Conservation (phyloP, 2,113 vertebrate species). For the Cathartes aura region DNA sequence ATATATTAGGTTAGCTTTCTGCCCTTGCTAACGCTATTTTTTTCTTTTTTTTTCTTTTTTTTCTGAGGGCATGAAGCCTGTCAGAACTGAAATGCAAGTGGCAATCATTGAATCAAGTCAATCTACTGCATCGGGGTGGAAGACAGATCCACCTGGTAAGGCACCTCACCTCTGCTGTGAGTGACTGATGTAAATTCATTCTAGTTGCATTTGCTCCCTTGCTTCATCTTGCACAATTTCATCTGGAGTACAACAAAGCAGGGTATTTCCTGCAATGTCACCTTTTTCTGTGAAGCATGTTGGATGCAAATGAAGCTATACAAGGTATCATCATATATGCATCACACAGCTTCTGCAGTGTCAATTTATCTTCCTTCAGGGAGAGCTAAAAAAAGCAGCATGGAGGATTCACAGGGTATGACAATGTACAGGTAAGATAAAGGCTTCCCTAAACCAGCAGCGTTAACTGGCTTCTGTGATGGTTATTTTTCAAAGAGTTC, state of each 20-base stretch:
- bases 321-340: background rate
- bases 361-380: background rate
- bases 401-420: background rate
- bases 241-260: background rate
- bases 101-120: background rate
- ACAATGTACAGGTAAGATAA: background rate
- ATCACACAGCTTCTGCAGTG: background rate
- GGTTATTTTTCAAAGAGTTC: background rate
- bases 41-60: no score
- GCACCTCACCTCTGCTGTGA: background rate
- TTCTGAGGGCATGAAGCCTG: fast-evolving
- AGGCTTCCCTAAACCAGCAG: background rate
- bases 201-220: background rate
- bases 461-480: background rate
- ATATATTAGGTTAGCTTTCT: background rate
- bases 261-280: background rate
- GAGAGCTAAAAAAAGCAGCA: background rate
- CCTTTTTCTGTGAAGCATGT: background rate
- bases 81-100: background rate
- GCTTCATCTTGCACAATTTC: background rate
- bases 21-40: fast-evolving
- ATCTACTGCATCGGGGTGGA: background rate
- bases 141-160: background rate
- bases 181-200: background rate
- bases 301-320: background rate